phyloP scores from a whole-genome alignment of 2,113 vertebrate species.

The Zosterops borbonicus region DNA sequence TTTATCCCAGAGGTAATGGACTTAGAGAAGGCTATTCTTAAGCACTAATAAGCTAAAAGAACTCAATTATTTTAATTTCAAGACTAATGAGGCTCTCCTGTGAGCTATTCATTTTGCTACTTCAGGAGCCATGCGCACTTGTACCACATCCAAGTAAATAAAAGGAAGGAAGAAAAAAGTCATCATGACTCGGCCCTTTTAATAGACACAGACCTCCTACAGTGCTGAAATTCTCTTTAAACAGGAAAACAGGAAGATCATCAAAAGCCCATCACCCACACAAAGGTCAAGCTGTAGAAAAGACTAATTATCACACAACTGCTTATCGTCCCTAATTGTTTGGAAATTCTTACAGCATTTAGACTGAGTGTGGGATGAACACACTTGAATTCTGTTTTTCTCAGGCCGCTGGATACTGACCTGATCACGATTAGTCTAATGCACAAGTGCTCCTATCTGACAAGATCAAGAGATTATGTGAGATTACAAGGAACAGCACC shows the following conservation, averaged over 20 bases:
- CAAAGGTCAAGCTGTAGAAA: background rate
- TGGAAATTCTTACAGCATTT: background rate
- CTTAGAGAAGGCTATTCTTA: conserved; percentile 61
- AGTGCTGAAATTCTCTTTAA: background rate
- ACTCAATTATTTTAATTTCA: conserved; percentile 42
- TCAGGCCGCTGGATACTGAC: background rate
- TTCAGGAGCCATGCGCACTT: background rate
- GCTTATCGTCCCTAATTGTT: background rate
- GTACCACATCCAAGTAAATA: conserved; percentile 13
- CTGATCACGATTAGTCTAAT: background rate
- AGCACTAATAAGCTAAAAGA: conserved; percentile 52
- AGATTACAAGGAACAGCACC: background rate
- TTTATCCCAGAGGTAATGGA: conserved; percentile 62
- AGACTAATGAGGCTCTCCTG: conserved; percentile 39
- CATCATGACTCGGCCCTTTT: background rate
- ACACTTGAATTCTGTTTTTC: background rate
- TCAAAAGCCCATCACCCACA: background rate
- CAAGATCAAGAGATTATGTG: background rate
- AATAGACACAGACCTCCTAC: background rate
- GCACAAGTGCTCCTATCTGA: background rate
- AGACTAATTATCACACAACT: background rate
- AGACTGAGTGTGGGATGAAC: background rate
- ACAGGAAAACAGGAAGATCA: background rate
- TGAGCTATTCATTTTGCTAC: conserved; percentile 14
- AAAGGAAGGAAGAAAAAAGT: background rate